A percentile compares a stretch with the other conserved stretches of the same genome.
phyloP scores from a whole-genome alignment of 1,140 invertebrate genomes.

The Epicauta chinensis region DNA sequence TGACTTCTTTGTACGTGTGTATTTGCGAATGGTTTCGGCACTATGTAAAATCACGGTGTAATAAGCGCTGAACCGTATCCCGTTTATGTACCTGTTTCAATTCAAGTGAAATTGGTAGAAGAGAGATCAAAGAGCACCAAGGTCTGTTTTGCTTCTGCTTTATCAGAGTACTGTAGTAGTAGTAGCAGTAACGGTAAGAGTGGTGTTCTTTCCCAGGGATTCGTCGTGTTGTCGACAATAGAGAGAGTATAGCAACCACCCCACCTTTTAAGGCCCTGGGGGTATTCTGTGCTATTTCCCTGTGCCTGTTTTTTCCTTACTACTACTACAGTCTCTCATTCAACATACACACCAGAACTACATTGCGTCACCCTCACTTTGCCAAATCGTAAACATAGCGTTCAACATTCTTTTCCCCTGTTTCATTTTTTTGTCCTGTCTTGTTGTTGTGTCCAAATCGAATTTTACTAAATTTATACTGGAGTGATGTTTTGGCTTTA shows the following conservation, averaged over 20 bases:
- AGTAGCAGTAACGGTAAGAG: too few species aligned
- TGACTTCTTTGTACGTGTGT: not conserved
- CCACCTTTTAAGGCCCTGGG: conserved; percentile 9
- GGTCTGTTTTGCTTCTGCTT: conserved; percentile 9
- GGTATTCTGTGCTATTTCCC: not conserved
- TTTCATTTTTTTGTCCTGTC: not conserved
- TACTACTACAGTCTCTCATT: too few species aligned
- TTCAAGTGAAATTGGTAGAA: conserved; percentile 19
- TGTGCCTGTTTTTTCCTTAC: too few species aligned
- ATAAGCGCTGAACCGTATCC: conserved; percentile 12
- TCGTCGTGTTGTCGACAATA: conserved; percentile 17
- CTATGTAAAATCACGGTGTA: conserved; percentile 10
- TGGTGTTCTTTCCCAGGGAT: conserved; percentile 11
- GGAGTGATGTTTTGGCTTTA: too few species aligned
- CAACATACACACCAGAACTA: not conserved
- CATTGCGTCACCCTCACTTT: not conserved
- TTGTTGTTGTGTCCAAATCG: too few species aligned
- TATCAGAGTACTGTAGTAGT: not conserved
- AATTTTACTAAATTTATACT: too few species aligned
- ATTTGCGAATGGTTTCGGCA: not conserved
- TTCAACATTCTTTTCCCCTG: not conserved
- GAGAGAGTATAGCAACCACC: conserved; percentile 1
- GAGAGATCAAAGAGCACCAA: conserved; percentile 15
- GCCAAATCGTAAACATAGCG: not conserved
- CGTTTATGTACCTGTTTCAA: conserved; percentile 18